These are phyloP conservation scores for Spongilla lacustris DNA, from an alignment of 37 sponge, comb jelly and placozoan genomes.

Conservation along the genomic window DNA sequence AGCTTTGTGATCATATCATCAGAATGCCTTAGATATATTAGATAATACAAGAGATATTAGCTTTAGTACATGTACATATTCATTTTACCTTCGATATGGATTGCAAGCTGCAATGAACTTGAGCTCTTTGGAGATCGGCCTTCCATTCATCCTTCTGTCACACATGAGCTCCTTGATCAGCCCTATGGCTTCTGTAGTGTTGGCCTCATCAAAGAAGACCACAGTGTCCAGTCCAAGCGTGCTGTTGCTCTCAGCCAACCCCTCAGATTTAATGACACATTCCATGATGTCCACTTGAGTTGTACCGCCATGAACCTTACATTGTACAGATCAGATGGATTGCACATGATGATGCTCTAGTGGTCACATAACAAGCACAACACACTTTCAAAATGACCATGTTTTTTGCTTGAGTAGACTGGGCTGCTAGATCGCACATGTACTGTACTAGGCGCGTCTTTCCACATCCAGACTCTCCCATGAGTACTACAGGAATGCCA, in stretches of 20 bases:
- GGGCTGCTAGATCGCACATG: slow-evolving; percentile 77
- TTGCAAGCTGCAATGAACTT: slow-evolving; percentile 98
- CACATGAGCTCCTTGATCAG: slow-evolving; percentile 99
- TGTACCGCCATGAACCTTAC: slow-evolving; percentile 87
- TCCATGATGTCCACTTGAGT: slow-evolving; percentile 65
- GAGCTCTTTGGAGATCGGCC: slow-evolving; percentile 63
- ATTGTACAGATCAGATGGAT: not conserved
- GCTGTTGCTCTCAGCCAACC: slow-evolving; percentile 51
- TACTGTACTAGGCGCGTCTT: slow-evolving; percentile 89
- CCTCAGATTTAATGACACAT: slow-evolving; percentile 64
- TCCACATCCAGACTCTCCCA: slow-evolving; percentile 99
- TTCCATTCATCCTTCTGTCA: slow-evolving; percentile 86
- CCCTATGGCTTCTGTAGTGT: slow-evolving; percentile 93
- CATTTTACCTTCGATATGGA: slow-evolving; percentile 82
- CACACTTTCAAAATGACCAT: slow-evolving; percentile 76
- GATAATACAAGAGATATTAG: no score
- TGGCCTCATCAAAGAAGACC: slow-evolving; percentile 99
- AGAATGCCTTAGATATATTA: slow-evolving; percentile 61
- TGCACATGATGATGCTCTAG: no score
- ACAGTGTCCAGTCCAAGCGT: slow-evolving; percentile 63
- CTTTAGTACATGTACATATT: not conserved
- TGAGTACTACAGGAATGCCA: slow-evolving; percentile 92
- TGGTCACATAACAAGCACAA: not conserved
- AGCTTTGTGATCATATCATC: slow-evolving; percentile 74
- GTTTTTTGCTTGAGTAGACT: slow-evolving; percentile 10